Evolutionary conservation across 1,140 invertebrate species (phyloP).

Genomic region (Zaprionus tsacasi): DNA sequence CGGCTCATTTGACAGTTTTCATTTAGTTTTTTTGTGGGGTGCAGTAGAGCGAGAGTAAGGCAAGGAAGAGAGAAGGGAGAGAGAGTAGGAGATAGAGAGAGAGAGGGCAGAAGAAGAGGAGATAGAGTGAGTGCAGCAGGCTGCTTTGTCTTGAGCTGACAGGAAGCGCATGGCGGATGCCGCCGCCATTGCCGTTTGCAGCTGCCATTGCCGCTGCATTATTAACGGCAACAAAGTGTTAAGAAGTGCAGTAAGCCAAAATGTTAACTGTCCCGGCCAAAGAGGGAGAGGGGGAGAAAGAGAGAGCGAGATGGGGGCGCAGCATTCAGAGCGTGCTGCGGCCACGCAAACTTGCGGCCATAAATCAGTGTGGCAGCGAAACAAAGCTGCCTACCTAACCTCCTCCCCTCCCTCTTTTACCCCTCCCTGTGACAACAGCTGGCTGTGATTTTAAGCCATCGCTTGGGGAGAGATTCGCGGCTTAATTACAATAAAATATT

Average conservation of each 20-base stretch:
- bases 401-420: neutral
- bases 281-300: neutral
- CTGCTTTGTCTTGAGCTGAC: constrained; percentile 35
- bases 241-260: constrained; percentile 75
- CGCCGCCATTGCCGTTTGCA: constrained; percentile 12
- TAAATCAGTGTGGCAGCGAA: constrained; percentile 50
- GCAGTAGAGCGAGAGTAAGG: neutral
- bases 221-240: constrained; percentile 80
- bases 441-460: constrained; percentile 34
- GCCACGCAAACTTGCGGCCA: constrained; percentile 59
- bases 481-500: constrained; percentile 80
- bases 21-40: constrained; percentile 60
- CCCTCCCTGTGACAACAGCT: constrained; percentile 27
- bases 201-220: constrained; percentile 57
- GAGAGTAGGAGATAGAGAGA: neutral
- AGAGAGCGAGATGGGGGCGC: no score
- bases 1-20: constrained; percentile 79
- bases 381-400: constrained; percentile 21
- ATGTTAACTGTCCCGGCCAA: constrained; percentile 66
- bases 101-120: neutral
- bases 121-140: neutral
- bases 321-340: neutral
- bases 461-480: constrained; percentile 65
- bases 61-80: neutral
- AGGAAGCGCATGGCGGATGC: constrained; percentile 16